Evolutionary conservation across 2,888 invertebrate genomes (phyloP), one percentile per base, ranked within the genome.

Genomic region (Hydrotaea diabolus): DNA sequence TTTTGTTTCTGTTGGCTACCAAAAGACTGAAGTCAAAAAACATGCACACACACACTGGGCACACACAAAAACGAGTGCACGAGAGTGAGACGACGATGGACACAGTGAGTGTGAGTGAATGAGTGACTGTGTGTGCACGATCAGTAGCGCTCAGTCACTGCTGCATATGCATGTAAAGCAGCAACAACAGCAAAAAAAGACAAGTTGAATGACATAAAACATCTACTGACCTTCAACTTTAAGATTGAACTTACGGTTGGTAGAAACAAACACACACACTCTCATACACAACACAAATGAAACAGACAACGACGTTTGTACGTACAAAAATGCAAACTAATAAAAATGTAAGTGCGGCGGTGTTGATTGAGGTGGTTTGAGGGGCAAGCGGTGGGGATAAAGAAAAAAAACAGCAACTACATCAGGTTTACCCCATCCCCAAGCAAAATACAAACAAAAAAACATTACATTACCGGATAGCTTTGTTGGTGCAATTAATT

Each of bases 161-260:
- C 59, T 55, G 39, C 74, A 82, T 69, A 66, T 53, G 74, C 64
- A 78, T 31, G 43, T 57, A 76, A 71, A 39, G 66, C n/a, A 72
- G 73, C 49, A 36, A 69, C 64, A 66, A 53, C 15, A 76, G 73
- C 17, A 75, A 59, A 80, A 86, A 80, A 86, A 85, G 82, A 89
- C 91, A 92, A 91, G 91, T 91, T 91, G 92, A 91, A 91, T 91
- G 91, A 91, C 91, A 92, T 91, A 92, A 92, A 92, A 91, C 91
- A 91, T 90, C 90, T 89, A 91, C 92, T 91, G 92, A 91, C 91
- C 91, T 91, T 91, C 92, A 91, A 91, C 91, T 91, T 91, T 90
- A 89, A 88, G 90, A 91, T 91, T 91, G 91, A 91, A 91, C 91
- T 85, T 85, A 85, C 73, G 79, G 82, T 85, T 76, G 82, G 74